Base-by-base conservation (phyloP, 1,140 invertebrate genomes). In the Aethina tumida region DNA sequence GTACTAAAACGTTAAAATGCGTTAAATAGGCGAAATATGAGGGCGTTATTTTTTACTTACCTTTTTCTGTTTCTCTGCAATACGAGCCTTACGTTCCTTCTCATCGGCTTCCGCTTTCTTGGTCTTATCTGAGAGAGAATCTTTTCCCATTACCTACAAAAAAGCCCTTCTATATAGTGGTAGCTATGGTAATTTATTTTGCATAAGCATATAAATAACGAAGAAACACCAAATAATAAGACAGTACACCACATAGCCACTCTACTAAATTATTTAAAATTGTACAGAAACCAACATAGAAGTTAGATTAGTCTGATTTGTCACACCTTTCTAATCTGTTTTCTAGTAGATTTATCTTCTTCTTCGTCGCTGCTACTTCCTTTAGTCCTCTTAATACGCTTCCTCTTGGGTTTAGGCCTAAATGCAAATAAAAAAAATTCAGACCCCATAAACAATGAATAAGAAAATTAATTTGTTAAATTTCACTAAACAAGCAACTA, bases 81-180 rank as follows among this genome's bases (percentile, higher is more conserved):
- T 88, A 62, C 92, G 74, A 50, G 81, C 83, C 34, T 87, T 77
- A 21, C 91, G 70, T 52, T 93, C 88, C 45, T 83, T 79, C 62
- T 99, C 95, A 47, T 88, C 82, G 52, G 83, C 79, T 16, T 85
- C 85, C 8, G 94, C 94, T 55, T 76, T 75, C 54, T 85, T 85
- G 0, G 94, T 97, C 20, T 71, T 73, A 42, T 80, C 74, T 29
- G 79, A 73, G 25, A 96, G 67, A n/a, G 55, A 55, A 26, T 53
- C 52, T 20, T 38, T 36, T 14, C 32, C 45, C 20, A 53, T 43
- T 10, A 57, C 45, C 50, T 56, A 30, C 12, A 47, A 33, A 32
- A 14, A 41, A 33, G 20, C n/a, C n/a, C n/a, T n/a, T n/a, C n/a
- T n/a, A n/a, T 5, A 31, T 13, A 17, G 24, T 16, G 5, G 34